Evolutionary conservation across 2,888 invertebrate species (phyloP).

Genomic region (Drosophila acutilabella): DNA sequence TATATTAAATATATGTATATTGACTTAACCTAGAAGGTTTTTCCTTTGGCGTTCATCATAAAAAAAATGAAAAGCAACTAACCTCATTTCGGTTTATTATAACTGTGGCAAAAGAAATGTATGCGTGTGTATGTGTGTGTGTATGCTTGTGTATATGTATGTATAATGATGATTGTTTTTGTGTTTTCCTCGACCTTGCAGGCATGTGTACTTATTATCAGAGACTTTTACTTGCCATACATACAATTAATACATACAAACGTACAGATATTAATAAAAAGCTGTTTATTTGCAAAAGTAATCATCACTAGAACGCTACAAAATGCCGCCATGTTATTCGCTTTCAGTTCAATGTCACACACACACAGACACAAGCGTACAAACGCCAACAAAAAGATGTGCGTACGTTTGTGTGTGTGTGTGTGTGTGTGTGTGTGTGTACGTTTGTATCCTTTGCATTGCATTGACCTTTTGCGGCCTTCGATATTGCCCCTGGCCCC

Average conservation of each 20-base stretch:
- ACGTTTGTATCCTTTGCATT: constrained; percentile 46
- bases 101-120: constrained; percentile 20
- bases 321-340: constrained; percentile 53
- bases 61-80: constrained; percentile 36
- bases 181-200: constrained; percentile 49
- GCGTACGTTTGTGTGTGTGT: constrained; percentile 4
- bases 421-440: constrained; percentile 7
- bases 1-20: constrained; percentile 9
- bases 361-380: constrained; percentile 6
- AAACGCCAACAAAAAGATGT: not conserved
- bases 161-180: too few relatives aligned
- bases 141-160: not conserved
- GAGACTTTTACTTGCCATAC: constrained; percentile 30
- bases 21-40: constrained; percentile 47
- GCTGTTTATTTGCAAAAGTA: constrained; percentile 56
- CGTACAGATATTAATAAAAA: constrained; percentile 19
- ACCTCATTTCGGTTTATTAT: constrained; percentile 47
- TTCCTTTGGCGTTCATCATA: constrained; percentile 19
- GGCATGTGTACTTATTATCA: constrained; percentile 40
- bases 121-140: not conserved
- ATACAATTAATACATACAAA: not conserved
- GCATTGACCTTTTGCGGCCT: constrained; percentile 58
- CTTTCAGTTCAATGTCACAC: constrained; percentile 54
- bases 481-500: constrained; percentile 44
- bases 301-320: constrained; percentile 52